phyloP scores from a whole-genome alignment of 2,113 vertebrate genomes.

The Leiothrix lutea region DNA sequence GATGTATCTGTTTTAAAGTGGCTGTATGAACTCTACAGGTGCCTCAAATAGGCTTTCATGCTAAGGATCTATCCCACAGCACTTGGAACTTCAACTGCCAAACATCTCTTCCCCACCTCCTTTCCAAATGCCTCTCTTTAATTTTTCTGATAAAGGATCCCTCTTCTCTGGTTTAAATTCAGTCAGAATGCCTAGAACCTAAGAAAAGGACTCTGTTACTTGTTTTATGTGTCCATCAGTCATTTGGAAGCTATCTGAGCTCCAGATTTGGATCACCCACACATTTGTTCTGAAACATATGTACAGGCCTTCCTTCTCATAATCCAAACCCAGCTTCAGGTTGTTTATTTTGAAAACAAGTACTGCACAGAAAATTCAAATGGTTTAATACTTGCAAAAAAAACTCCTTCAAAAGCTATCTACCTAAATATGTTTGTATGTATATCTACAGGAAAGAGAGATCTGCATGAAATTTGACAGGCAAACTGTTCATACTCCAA shows the following conservation, averaged over 20 bases:
- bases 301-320: background rate
- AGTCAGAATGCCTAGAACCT: background rate
- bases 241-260: background rate
- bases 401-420: background rate
- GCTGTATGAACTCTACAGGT: background rate
- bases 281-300: slow-evolving; percentile 24
- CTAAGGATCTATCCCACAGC: background rate
- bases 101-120: background rate
- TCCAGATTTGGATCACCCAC: slow-evolving; percentile 39
- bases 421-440: background rate
- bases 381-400: background rate
- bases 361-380: background rate
- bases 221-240: background rate
- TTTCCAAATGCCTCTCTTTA: background rate
- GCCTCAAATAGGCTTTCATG: background rate
- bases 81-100: background rate
- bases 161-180: background rate
- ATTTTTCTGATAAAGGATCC: background rate
- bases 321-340: background rate
- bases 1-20: background rate
- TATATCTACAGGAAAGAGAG: background rate
- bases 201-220: background rate
- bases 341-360: slow-evolving; percentile 44
- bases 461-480: background rate
- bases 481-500: background rate